Conservation (phyloP, 2,797 vertebrate genomes). For the Pitangus sulphuratus region DNA sequence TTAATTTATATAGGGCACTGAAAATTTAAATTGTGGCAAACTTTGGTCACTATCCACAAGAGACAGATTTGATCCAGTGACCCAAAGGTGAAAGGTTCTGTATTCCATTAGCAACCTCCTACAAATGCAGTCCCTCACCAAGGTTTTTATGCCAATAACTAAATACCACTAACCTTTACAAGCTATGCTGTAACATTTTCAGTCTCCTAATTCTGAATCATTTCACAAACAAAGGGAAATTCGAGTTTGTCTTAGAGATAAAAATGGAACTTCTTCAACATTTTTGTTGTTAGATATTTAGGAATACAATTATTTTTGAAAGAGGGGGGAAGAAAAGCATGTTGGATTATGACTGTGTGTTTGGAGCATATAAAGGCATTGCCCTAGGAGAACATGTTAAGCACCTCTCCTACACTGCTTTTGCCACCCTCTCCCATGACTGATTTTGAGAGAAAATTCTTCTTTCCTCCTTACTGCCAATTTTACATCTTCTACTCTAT, state of each 20-base stretch:
- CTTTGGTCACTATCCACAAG: not conserved
- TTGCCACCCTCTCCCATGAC: not conserved
- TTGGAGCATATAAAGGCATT: not conserved
- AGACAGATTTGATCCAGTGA: slow-evolving; percentile 39
- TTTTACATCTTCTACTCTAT: not conserved
- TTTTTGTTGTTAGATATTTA: not conserved
- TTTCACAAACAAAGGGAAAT: not conserved
- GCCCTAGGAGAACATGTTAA: not conserved
- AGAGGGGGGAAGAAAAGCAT: not conserved
- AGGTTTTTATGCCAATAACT: not conserved
- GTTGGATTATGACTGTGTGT: not conserved
- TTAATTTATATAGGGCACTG: slow-evolving; percentile 1
- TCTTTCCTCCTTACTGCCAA: not conserved
- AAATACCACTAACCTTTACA: slow-evolving; percentile 4
- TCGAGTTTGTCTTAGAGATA: not conserved
- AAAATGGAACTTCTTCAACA: not conserved
- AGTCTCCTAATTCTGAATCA: not conserved
- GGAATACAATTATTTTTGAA: not conserved
- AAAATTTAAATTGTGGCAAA: not conserved
- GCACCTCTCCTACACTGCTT: not conserved
- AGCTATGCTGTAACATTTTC: not conserved
- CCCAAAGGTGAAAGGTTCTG: slow-evolving; percentile 35
- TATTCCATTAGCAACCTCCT: not conserved
- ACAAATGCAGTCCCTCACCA: not conserved
- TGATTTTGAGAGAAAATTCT: not conserved